Evolutionary conservation across 1,140 invertebrate genomes (phyloP).

Genomic region (Popillia japonica): DNA sequence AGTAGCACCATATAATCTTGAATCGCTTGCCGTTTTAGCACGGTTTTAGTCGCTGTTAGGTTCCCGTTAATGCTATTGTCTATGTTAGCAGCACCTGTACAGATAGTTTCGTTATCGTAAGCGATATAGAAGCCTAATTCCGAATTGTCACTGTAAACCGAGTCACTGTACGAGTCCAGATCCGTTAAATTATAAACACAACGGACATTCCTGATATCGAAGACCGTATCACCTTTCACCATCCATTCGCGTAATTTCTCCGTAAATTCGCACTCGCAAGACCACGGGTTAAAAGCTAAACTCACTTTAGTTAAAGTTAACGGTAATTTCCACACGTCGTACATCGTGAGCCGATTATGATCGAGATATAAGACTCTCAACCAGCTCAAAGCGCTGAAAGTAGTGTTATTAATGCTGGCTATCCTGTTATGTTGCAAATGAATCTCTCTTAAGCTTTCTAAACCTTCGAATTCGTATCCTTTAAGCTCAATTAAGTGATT

Average conservation of each 20-base stretch:
- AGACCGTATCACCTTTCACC: slow-evolving; percentile 68
- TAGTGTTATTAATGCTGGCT: slow-evolving; percentile 75
- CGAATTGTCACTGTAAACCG: slow-evolving; percentile 63
- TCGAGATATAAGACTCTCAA: slow-evolving; percentile 78
- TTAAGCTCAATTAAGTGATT: slow-evolving; percentile 73
- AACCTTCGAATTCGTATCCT: slow-evolving; percentile 79
- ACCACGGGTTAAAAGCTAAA: slow-evolving; percentile 84
- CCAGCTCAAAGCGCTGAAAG: slow-evolving; percentile 76
- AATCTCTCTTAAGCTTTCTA: slow-evolving; percentile 70
- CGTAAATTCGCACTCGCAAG: slow-evolving; percentile 86
- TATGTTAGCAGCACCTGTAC: slow-evolving; percentile 70
- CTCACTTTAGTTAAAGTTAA: slow-evolving; percentile 72
- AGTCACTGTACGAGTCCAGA: slow-evolving; percentile 66
- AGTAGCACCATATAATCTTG: slow-evolving; percentile 84
- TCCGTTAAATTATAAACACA: slow-evolving; percentile 71
- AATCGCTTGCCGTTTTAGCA: slow-evolving; percentile 74
- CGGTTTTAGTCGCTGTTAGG: slow-evolving; percentile 73
- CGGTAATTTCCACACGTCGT: slow-evolving; percentile 80
- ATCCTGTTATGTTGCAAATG: slow-evolving; percentile 76
- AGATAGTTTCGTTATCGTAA: slow-evolving; percentile 65
- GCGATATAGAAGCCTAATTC: slow-evolving; percentile 68
- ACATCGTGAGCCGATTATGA: slow-evolving; percentile 77
- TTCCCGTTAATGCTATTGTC: slow-evolving; percentile 76
- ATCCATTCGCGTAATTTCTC: slow-evolving; percentile 83
- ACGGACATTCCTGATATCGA: slow-evolving; percentile 69